Conservation (phyloP, 1,140 invertebrate genomes). For the Polypedilum pembai region DNA sequence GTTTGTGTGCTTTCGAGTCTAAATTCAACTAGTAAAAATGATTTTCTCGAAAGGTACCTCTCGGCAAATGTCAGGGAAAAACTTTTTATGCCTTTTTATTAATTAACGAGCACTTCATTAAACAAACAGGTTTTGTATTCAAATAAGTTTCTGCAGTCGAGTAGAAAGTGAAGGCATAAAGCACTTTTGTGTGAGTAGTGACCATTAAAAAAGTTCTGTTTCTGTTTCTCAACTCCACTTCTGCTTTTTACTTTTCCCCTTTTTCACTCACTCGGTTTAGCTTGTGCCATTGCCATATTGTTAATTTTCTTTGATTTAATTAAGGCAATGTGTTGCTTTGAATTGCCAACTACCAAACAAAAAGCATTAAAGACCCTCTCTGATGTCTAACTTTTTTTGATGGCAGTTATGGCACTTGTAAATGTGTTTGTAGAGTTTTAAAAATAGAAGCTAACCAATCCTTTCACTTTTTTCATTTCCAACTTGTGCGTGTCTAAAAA, state of each 20-base stretch:
- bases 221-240: conserved; percentile 8
- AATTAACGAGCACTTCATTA: conserved; percentile 26
- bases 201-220: conserved; percentile 19
- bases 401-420: not conserved
- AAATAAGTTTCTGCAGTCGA: not conserved
- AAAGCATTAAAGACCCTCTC: too few species aligned
- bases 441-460: conserved; percentile 17
- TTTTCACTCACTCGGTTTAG: not conserved
- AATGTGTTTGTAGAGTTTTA: not conserved
- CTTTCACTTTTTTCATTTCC: not conserved
- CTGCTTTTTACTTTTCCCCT: not conserved
- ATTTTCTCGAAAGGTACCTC: not conserved
- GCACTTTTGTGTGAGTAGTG: not conserved
- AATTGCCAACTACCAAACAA: not conserved
- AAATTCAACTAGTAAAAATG: not conserved
- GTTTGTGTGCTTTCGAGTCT: too few species aligned
- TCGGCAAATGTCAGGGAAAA: not conserved
- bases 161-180: not conserved
- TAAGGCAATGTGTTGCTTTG: conserved; percentile 17
- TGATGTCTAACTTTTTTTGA: not conserved
- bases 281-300: not conserved
- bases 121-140: conserved; percentile 22
- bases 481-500: conserved; percentile 13
- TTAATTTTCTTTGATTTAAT: conserved; percentile 20
- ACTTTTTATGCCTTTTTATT: not conserved